Evolutionary conservation across 2,797 vertebrate species (phyloP).

Genomic region (Megalops cyprinoides): DNA sequence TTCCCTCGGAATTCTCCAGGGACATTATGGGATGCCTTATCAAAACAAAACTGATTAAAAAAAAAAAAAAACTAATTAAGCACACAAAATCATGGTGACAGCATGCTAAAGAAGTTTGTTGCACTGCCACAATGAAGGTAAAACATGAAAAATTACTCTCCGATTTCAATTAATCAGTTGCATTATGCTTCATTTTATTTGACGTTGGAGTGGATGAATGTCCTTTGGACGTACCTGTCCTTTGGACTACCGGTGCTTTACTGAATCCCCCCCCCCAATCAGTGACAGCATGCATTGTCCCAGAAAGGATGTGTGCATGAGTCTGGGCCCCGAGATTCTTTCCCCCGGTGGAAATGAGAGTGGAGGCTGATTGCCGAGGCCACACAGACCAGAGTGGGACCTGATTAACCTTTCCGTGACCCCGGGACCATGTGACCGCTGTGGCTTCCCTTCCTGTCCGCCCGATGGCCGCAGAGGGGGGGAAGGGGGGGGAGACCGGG

Average conservation of each 20-base stretch:
- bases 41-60: constrained; percentile 69
- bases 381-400: constrained; percentile 85
- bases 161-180: constrained; percentile 83
- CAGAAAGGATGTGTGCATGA: constrained; percentile 58
- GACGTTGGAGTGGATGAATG: constrained; percentile 78
- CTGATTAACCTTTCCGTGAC: constrained; percentile 99
- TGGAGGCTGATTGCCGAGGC: constrained; percentile 76
- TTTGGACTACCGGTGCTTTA: constrained; percentile 77
- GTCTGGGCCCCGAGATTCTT: not conserved
- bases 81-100: constrained; percentile 73
- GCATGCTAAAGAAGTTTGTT: constrained; percentile 61
- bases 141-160: constrained; percentile 79
- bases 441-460: constrained; percentile 81
- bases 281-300: constrained; percentile 68
- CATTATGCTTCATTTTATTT: constrained; percentile 84
- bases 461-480: constrained; percentile 87
- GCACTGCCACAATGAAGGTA: constrained; percentile 70
- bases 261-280: constrained; percentile 76
- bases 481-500: too few species aligned
- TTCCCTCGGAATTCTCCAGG: not conserved
- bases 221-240: constrained; percentile 80
- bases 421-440: constrained; percentile 77
- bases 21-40: constrained; percentile 68
- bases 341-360: constrained; percentile 30
- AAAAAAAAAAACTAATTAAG: constrained; percentile 81